phyloP scores from a whole-genome alignment of 2,113 vertebrate genomes.

The Malurus elegans region DNA sequence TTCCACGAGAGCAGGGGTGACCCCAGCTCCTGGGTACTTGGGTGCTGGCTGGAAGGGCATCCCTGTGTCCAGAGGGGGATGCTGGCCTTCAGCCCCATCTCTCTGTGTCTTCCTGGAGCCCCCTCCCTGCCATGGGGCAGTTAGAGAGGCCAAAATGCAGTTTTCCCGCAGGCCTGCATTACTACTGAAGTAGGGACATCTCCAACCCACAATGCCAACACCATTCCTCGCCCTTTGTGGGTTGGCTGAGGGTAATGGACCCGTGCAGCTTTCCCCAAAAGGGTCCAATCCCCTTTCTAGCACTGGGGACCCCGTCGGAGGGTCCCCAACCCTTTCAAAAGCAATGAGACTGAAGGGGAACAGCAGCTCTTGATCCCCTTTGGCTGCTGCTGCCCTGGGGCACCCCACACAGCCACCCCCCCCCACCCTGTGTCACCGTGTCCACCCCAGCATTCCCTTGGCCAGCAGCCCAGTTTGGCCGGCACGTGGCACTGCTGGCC shows the following conservation, averaged over 20 bases:
- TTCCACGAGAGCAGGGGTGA: neutral
- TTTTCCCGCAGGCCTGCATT: neutral
- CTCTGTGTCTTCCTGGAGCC: neutral
- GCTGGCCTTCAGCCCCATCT: neutral
- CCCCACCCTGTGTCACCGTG: rapidly evolving
- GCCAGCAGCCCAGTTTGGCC: neutral
- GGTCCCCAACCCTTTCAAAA: neutral
- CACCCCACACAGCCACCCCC: rapidly evolving
- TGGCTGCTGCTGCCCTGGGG: neutral
- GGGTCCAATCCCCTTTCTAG: neutral
- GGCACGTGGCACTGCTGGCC: neutral
- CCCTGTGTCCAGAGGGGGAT: neutral
- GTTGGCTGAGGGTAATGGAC: neutral
- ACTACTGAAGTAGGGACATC: neutral
- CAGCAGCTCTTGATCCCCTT: neutral
- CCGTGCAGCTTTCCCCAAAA: neutral
- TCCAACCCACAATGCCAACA: neutral
- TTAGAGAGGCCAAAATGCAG: neutral
- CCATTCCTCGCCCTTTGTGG: neutral
- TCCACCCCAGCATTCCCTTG: neutral
- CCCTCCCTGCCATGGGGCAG: neutral
- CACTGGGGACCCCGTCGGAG: neutral
- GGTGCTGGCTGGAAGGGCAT: neutral
- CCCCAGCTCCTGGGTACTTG: neutral
- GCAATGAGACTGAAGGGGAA: neutral